These are phyloP conservation scores for Cricetomys ansorgei DNA, from an alignment of 2,113 vertebrate species.

Conservation along the genomic window DNA sequence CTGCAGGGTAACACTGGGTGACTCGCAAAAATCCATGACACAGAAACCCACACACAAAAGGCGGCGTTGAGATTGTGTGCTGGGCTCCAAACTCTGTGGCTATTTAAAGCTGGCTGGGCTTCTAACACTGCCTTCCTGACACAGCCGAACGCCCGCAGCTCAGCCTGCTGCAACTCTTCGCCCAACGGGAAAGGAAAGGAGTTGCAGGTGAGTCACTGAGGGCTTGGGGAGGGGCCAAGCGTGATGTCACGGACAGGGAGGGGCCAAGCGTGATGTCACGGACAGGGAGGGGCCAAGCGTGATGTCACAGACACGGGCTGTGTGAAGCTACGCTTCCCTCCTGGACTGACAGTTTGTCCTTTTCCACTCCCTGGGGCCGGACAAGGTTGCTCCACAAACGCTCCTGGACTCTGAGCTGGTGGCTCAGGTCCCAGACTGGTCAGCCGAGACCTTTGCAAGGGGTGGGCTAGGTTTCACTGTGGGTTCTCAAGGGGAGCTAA, in stretches of 20 bases:
- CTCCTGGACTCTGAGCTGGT: not conserved
- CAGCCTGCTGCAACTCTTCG: not conserved
- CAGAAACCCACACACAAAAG: not conserved
- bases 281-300: no score
- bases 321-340: not conserved
- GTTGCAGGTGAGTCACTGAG: not conserved
- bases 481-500: not conserved
- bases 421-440: not conserved
- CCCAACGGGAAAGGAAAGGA: not conserved
- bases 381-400: not conserved
- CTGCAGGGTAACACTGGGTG: not conserved
- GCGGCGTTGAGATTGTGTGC: not conserved
- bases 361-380: not conserved
- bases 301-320: no score
- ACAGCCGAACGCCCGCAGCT: not conserved
- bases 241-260: no score
- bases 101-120: slow-evolving; percentile 6
- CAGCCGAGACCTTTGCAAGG: not conserved
- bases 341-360: no score
- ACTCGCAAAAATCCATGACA: not conserved
- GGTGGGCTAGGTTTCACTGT: not conserved
- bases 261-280: not conserved
- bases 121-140: not conserved
- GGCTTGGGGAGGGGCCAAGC: not conserved
- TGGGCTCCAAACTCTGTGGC: not conserved